A percentile compares a stretch with the other conserved stretches of the same genome.
Evolutionary conservation across 2,797 vertebrate species (phyloP).

Genomic region (Sebastes melanostomus): DNA sequence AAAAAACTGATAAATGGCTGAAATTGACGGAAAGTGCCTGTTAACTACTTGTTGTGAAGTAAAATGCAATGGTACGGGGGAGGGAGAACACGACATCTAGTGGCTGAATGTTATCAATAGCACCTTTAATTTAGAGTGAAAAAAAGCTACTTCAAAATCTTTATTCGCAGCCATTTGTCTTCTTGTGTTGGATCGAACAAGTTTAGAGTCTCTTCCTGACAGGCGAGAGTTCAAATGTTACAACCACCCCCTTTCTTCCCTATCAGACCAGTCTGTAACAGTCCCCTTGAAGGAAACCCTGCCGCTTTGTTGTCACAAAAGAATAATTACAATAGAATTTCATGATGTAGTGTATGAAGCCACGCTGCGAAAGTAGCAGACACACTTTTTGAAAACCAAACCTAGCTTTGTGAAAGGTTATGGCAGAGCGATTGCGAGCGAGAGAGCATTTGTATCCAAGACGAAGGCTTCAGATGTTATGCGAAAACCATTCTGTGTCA

Average conservation of each 20-base stretch:
- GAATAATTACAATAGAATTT: constrained; percentile 55
- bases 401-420: constrained; percentile 46
- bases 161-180: neutral
- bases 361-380: constrained; percentile 36
- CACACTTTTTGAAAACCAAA: constrained; percentile 45
- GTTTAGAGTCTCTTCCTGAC: constrained; percentile 2
- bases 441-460: constrained; percentile 67
- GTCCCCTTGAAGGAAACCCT: constrained; percentile 21
- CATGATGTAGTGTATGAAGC: constrained; percentile 51
- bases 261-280: neutral
- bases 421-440: constrained; percentile 64
- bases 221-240: constrained; percentile 22
- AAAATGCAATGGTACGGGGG: fast-evolving
- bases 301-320: constrained; percentile 42
- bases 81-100: too few relatives aligned
- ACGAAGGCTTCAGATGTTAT: constrained; percentile 69
- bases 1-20: too few relatives aligned
- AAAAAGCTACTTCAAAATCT: neutral
- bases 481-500: constrained; percentile 78
- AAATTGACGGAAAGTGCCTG: too few relatives aligned
- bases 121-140: neutral
- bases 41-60: fast-evolving
- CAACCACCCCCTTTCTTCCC: neutral
- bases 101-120: too few relatives aligned
- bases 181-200: neutral